Conservation (phyloP, 1,140 invertebrate genomes). For the Leptopilina boulardi region DNA sequence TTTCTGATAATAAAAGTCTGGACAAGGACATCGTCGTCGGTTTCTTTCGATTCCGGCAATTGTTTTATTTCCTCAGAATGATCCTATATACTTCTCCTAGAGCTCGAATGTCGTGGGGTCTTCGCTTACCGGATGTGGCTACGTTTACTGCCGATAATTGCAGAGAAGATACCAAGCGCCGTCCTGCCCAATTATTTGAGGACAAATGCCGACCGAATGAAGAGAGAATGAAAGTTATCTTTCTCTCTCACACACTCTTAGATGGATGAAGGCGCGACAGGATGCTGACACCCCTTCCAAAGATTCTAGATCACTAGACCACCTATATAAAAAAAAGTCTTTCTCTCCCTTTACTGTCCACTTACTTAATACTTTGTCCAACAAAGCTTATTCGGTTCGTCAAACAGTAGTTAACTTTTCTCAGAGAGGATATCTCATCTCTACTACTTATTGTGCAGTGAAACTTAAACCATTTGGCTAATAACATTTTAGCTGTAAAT, state of each 20-base stretch:
- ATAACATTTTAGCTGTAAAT: conserved; percentile 5
- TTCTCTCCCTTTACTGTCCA: neutral
- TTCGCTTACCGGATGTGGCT: conserved; percentile 73
- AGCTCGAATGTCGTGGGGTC: conserved; percentile 52
- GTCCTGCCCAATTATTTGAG: conserved; percentile 72
- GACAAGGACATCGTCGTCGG: conserved; percentile 45
- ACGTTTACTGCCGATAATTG: conserved; percentile 76
- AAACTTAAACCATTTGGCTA: neutral
- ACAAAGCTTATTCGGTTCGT: neutral
- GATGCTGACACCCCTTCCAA: conserved; percentile 24
- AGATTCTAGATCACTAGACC: conserved; percentile 26
- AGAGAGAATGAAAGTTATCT: conserved; percentile 36
- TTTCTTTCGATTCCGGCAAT: conserved; percentile 61
- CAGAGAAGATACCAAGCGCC: conserved; percentile 67
- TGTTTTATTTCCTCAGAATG: conserved; percentile 68
- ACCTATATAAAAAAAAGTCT: conserved; percentile 7
- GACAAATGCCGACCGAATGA: conserved; percentile 64
- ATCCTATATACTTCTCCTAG: conserved; percentile 63
- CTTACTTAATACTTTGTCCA: conserved; percentile 4
- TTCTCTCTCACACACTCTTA: neutral
- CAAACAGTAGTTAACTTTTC: conserved; percentile 20
- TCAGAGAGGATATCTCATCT: too few relatives aligned
- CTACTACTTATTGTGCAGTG: conserved; percentile 4
- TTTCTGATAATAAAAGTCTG: conserved; percentile 53
- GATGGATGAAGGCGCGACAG: conserved; percentile 25